A percentile compares a stretch with the other conserved stretches of the same genome.
Conservation (phyloP, 2,797 vertebrate genomes). For the Sebastes iracundus region DNA sequence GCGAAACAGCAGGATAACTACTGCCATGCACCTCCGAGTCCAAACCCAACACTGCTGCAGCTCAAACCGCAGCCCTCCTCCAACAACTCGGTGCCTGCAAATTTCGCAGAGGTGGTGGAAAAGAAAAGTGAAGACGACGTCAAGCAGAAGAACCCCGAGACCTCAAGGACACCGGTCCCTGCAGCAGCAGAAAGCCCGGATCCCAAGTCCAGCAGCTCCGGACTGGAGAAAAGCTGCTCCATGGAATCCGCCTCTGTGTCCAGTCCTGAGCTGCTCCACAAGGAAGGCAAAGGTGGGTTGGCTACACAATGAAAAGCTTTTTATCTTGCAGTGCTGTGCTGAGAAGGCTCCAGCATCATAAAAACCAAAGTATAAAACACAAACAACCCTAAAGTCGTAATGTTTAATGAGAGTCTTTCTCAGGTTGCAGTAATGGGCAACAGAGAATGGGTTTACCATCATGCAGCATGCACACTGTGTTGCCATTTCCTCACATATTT, state of each 20-base stretch:
- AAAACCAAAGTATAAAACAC: conserved; percentile 92
- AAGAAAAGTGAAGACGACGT: conserved; percentile 90
- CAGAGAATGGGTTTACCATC: conserved; percentile 70
- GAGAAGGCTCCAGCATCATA: conserved; percentile 89
- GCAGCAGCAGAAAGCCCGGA: conserved; percentile 87
- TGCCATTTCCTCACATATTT: conserved; percentile 9
- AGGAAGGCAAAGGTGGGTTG: conserved; percentile 98
- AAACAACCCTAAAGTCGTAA: conserved; percentile 92
- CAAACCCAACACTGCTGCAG: conserved; percentile 92
- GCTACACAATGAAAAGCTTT: conserved; percentile 81
- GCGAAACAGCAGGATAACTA: conserved; percentile 92
- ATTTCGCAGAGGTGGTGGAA: conserved; percentile 88
- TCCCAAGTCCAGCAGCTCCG: conserved; percentile 86
- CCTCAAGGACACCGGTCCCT: conserved; percentile 85
- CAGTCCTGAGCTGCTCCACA: conserved; percentile 94
- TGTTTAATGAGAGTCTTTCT: conserved; percentile 91
- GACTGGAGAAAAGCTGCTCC: conserved; percentile 87
- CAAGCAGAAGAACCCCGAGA: conserved; percentile 84
- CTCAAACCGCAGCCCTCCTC: conserved; percentile 89
- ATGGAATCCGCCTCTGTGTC: conserved; percentile 88
- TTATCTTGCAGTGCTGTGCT: conserved; percentile 88
- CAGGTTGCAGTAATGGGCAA: conserved; percentile 83
- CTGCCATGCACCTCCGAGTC: conserved; percentile 92
- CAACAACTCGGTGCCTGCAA: conserved; percentile 19
- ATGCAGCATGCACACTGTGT: conserved; percentile 57